Evolutionary conservation across 2,797 vertebrate genomes (phyloP), one percentile per base, ranked within the genome.

Genomic region (Oreochromis grahami): DNA sequence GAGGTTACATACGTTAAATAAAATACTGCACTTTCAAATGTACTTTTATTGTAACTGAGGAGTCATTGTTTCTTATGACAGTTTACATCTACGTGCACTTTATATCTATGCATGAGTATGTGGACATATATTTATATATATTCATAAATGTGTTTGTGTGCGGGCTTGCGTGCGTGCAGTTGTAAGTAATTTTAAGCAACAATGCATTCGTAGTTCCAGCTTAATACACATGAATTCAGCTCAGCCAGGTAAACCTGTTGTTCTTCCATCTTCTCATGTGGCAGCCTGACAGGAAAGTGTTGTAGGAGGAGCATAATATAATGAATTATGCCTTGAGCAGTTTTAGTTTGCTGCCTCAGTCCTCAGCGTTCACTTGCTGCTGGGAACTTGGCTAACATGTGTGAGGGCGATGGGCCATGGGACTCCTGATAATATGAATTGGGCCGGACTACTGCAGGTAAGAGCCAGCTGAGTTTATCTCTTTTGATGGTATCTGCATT

Each of bases 401-500:
- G 83, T 53, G 84, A 85, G 65, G 81, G 85, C 88, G 8, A 93
- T 93, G 92, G 94, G 91, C 90, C 84, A 93, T 91, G 94, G 92
- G 86, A 95, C 87, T 87, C 87, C 84, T 92, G 87, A 93, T 90
- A 96, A 94, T 85, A 96, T 96, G 96, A 95, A 91, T 91, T 90
- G 89, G 92, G 86, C 86, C 91, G 83, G 85, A 94, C 91, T 94
- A 34, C 90, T 96, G 83, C 94, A 96, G 96, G 96, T 97, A 86
- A 95, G 96, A 83, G 87, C 65, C 80, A 88, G 83, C 76, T 41
- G 53, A 26, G 48, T 77, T 55, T n/a, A 70, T 84, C 52, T 50
- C 14, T 45, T 87, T 50, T 68, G n/a, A n/a, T 74, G 41, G 17
- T 13, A 58, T 88, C 72, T 56, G 14, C 65, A 72, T 19, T 68